Evolutionary conservation across 2,888 invertebrate species (phyloP).

Genomic region (Desoria tigrina): DNA sequence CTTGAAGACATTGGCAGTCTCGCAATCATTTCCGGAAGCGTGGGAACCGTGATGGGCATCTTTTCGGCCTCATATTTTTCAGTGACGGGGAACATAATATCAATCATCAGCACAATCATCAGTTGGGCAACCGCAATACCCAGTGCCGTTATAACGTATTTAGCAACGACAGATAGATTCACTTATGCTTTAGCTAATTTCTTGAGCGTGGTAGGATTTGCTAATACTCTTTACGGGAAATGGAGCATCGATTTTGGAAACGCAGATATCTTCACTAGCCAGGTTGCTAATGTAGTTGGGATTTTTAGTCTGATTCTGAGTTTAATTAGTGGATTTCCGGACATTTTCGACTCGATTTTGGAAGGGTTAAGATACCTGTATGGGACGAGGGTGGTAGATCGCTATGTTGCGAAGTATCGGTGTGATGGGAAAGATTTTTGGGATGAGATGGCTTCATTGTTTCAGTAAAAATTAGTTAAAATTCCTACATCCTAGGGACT

Average conservation of each 20-base stretch:
- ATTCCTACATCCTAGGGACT: too few species aligned
- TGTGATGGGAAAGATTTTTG: too few species aligned
- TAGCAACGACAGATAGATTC: not conserved
- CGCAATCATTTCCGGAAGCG: not conserved
- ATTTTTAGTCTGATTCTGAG: constrained; percentile 7
- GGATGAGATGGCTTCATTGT: too few species aligned
- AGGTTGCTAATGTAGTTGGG: constrained; percentile 11
- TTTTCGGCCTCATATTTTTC: constrained; percentile 11
- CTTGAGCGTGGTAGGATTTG: not conserved
- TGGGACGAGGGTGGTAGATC: too few species aligned
- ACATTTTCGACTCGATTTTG: constrained; percentile 1
- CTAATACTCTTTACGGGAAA: not conserved
- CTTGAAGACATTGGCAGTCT: constrained; percentile 4
- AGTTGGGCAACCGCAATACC: constrained; percentile 6
- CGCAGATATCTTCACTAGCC: constrained; percentile 6
- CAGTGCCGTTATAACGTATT: constrained; percentile 11
- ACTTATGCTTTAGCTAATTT: constrained; percentile 4
- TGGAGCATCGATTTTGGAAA: constrained; percentile 14
- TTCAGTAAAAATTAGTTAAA: too few species aligned
- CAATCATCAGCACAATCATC: not conserved
- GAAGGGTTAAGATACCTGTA: too few species aligned
- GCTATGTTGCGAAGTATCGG: too few species aligned
- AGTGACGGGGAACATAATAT: constrained; percentile 3
- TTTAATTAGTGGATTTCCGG: constrained; percentile 8
- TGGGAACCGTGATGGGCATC: constrained; percentile 9